phyloP scores from a whole-genome alignment of 2,888 invertebrate species.

The Cerastis leucographa region DNA sequence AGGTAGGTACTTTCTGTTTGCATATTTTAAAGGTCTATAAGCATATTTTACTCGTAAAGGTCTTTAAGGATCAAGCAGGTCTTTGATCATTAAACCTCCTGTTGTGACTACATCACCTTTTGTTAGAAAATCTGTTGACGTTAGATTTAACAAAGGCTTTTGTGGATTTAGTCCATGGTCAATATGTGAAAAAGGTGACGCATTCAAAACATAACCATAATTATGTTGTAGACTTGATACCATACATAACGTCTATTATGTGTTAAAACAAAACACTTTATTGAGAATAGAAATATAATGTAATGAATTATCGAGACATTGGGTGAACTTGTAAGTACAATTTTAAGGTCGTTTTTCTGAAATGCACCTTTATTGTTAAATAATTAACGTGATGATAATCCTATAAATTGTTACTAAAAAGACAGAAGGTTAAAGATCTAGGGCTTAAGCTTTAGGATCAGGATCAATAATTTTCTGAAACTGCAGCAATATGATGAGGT shows the following conservation, averaged over 20 bases:
- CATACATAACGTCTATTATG: background rate
- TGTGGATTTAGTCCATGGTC: background rate
- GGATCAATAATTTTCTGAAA: slow-evolving; percentile 81
- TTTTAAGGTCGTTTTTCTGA: background rate
- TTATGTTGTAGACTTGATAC: background rate
- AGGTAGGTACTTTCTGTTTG: background rate
- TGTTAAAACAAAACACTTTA: slow-evolving; percentile 8
- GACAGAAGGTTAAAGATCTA: background rate
- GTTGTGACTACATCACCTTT: background rate
- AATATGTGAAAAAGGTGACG: background rate
- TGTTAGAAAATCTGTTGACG: background rate
- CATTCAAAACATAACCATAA: background rate
- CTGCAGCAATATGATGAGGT: slow-evolving; percentile 84
- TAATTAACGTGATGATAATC: background rate
- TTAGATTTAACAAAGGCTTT: background rate
- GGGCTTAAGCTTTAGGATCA: background rate
- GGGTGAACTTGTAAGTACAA: background rate
- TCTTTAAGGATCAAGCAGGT: background rate
- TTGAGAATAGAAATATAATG: background rate
- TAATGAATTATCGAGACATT: slow-evolving; percentile 1
- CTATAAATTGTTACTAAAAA: background rate
- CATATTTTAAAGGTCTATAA: background rate
- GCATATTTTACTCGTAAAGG: too few relatives aligned
- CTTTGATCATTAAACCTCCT: background rate
- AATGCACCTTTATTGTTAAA: background rate